Base-by-base conservation (phyloP, 1,140 invertebrate species). In the Papilio helenus region DNA sequence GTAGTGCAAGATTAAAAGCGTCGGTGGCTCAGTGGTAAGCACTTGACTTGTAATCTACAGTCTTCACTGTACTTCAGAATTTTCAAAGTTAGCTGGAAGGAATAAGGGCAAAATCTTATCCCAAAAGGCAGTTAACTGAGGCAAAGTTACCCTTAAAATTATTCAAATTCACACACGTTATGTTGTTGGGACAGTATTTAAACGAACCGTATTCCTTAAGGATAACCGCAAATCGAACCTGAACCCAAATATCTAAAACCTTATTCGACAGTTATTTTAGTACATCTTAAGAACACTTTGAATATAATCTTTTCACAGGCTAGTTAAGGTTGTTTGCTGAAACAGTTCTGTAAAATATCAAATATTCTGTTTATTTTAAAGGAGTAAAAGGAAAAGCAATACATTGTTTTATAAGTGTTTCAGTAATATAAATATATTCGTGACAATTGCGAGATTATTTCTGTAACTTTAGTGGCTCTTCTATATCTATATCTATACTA, bases 71-170 rank as follows among this genome's bases (percentile, higher is more conserved):
- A 34, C 1, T 16, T 5, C 23, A 10, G 26, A 68, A 29, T 29
- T 12, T 0, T 14, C 26, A 29, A 68, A 68, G 26, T 68, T 68
- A 68, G 26, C 61, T 18, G 14, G 5, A 16, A 68, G 1, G n/a
- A 9, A 20, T 34, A 34, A 68, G 26, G 23, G 14, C 4, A 29
- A 68, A 68, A 34, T 7, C 61, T 68, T 68, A 14, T 68, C 61
- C 26, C 61, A 68, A 34, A 68, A 14, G 61, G 14, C 61, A 65
- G 61, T 34, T 68, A 12, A 68, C 23, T 68, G 61, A 68, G 12
- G 12, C 61, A 68, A 68, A 68, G 26, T 68, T 68, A 29, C 61
- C 61, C 61, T 68, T 68, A 68, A 68, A 68, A 68, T 65, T 29
- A 65, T 65, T 29, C 61, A 65, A 26, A 65, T 65, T 29, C 61